Evolutionary conservation across 1,140 invertebrate species (phyloP), one percentile per base, ranked within the genome.

Genomic region (Stenopsyche tienmushanensis): DNA sequence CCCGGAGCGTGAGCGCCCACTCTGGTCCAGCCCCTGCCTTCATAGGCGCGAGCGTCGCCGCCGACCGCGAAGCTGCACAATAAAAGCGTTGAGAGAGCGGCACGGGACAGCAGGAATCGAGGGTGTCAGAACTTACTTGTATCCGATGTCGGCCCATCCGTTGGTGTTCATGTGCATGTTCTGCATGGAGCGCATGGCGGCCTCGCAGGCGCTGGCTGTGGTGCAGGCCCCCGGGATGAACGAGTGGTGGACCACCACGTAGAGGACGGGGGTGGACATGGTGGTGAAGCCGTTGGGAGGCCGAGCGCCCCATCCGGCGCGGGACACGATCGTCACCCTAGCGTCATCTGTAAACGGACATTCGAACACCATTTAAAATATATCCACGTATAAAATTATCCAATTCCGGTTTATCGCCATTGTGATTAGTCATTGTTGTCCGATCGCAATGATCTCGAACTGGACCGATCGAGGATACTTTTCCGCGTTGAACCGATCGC

Each of bases 51-150:
- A n/a, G 81, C 78, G 62, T 93, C 90, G 13, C 88, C 88, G 1
- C 91, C 92, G 7, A 92, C 82, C n/a, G 87, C 83, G 74, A 94
- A 94, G 75, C 86, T 92, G 64, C 76, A 82, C n/a, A n/a, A n/a
- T n/a, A n/a, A n/a, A n/a, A n/a, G n/a, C n/a, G n/a, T n/a, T n/a
- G n/a, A n/a, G n/a, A n/a, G n/a, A n/a, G n/a, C n/a, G n/a, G n/a
- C n/a, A n/a, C n/a, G n/a, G n/a, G n/a, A n/a, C n/a, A n/a, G n/a
- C n/a, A 34, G 15, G 5, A 13, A 34, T 34, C 5, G 9, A 45
- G 5, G 17, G 15, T 18, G 5, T 9, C 44, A 45, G 3, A 5
- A 9, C 71, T 73, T 62, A 81, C 80, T 74, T 72, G 82, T 92
- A 84, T 79, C 91, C 78, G 71, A 85, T 90, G 72, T 92, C 90